Evolutionary conservation across 2,113 vertebrate species (phyloP), one percentile per base, ranked within the genome.

Genomic region (Cinclus mexicanus): DNA sequence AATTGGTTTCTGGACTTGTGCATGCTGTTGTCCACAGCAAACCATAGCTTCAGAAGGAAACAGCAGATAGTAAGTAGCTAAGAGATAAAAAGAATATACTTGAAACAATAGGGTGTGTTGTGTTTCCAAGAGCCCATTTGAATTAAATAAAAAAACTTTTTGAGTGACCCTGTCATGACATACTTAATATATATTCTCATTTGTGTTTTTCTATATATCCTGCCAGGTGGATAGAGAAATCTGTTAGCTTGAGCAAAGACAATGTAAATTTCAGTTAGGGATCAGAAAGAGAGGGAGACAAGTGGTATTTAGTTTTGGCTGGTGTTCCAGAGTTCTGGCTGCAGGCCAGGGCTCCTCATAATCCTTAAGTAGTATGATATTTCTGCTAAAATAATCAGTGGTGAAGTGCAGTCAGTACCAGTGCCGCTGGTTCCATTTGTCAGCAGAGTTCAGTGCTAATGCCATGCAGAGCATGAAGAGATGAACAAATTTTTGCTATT

Each of bases 321-420:
- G 55, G 29, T 1, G 13, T 83, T 91, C n/a, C 46, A 65, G 59
- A 77, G 39, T 55, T 83, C 63, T 94, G 92, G 87, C 90, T 91
- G 71, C 44, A 81, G 50, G 84, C 94, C 87, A 92, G 56, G 33
- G 22, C 75, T 95, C n/a, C 70, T 89, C 84, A 59, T 95, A 93
- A 93, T 94, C 93, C 87, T 87, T 56, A 75, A 93, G 78, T 31
- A 91, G 87, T 79, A 46, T 81, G 87, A 89, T 95, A 87, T 93
- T 95, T 93, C 70, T 97, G 90, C 78, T 91, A 55, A 91, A 91
- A 80, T 87, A 84, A 83, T 89, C 77, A 46, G n/a, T 1, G 18
- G 63, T 69, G 55, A 87, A 90, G 70, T 57, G 85, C 74, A 63
- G 70, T 42, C 23, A 1, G 57, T 87, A 84, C 77, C 35, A 53